Evolutionary conservation across 2,797 vertebrate species (phyloP), one percentile per base, ranked within the genome.

Genomic region (Anguilla pacifica): DNA sequence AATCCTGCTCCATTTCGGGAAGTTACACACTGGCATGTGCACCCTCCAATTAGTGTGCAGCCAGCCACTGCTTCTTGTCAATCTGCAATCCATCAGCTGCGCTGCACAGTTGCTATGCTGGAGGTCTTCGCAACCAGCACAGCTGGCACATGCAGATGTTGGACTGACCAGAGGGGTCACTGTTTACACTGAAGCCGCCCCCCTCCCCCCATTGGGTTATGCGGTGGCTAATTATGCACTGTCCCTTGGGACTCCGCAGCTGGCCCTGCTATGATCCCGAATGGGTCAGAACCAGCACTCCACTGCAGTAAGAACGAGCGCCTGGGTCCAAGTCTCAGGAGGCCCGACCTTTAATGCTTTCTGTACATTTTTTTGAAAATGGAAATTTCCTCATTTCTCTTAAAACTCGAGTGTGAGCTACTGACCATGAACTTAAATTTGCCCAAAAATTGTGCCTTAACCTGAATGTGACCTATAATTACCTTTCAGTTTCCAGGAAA

Each of bases 391-490:
- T 82, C 43, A 11, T 82, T 82, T 82, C 19, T 82, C 43, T 49
- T 2, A 49, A 19, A 82, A 82, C 22, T 2, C 10, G 6, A 51
- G 46, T 22, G 9, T 51, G 79, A 82, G 2, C 79, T 82, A 25
- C 79, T 28, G 79, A 49, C 46, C 46, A 10, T n/a, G 43, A 82
- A 51, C 79, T 51, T 82, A 51, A 82, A 49, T 49, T 51, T 25
- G 43, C 25, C 79, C 46, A 9, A 35, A 35, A 77, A 35, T 77
- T 35, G 35, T 22, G 13, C 6, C 46, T 51, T 82, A 51, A 82
- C 46, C 46, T 82, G 79, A 51, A 49, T 11, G 46, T 82, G 79
- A 82, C 79, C 79, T 51, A 51, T 51, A 82, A 82, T 82, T 82
- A 82, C 43, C 57, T 46, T 82, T 51, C 6, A 28, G 79, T 51